Percentiles rank a stretch among this genome's conserved stretches.
phyloP scores from a whole-genome alignment of 2,113 vertebrate species.

The Neopipo cinnamomea region DNA sequence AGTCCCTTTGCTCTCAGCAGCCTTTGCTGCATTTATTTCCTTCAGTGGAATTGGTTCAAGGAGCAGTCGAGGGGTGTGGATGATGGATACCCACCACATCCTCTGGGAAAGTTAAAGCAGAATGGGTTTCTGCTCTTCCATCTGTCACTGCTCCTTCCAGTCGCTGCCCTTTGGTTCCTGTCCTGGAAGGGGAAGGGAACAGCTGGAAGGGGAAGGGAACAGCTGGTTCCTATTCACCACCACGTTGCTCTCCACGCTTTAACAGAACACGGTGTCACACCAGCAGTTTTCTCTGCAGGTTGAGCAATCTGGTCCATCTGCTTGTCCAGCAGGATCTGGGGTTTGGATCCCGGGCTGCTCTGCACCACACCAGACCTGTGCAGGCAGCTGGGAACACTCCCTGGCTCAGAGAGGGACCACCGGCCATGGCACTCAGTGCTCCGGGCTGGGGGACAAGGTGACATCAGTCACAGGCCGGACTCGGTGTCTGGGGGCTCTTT shows the following conservation, averaged over 20 bases:
- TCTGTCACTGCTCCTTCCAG: not conserved
- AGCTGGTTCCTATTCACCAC: not conserved
- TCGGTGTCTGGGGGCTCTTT: not conserved
- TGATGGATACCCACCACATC: not conserved
- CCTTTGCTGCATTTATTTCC: not conserved
- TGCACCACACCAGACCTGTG: not conserved
- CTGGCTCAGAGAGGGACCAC: not conserved
- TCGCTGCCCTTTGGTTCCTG: not conserved
- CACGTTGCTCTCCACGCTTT: accelerated
- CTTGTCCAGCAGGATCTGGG: not conserved
- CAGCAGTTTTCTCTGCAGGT: not conserved
- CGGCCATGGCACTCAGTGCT: not conserved
- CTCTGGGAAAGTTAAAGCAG: not conserved
- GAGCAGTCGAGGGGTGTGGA: accelerated
- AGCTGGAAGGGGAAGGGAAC: not conserved
- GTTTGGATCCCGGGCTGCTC: not conserved
- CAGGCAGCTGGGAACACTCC: not conserved
- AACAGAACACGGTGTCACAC: not conserved
- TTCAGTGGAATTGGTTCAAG: not conserved
- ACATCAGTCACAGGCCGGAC: accelerated
- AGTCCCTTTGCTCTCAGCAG: not conserved
- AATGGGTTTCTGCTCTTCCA: not conserved
- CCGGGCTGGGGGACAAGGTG: not conserved
- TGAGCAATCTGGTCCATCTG: not conserved
- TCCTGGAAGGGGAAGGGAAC: not conserved